Conservation (phyloP, 1,140 invertebrate species). For the Linepithema humile region DNA sequence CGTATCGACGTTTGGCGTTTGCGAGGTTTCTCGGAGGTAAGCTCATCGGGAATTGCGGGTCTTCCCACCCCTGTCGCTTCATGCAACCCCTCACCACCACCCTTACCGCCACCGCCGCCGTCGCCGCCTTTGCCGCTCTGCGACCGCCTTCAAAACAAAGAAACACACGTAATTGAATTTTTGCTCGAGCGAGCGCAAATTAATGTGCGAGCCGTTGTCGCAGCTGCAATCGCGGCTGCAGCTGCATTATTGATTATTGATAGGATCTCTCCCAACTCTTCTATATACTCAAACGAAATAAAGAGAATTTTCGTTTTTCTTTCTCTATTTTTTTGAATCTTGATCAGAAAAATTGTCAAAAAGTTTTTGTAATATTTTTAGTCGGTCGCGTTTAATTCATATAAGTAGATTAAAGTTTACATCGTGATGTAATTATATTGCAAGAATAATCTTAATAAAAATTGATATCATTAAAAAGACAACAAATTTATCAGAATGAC, state of each 20-base stretch:
- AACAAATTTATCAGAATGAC: no score
- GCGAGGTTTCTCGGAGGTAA: conserved; percentile 83
- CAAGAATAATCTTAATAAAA: no score
- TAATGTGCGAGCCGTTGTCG: conserved; percentile 55
- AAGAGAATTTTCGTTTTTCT: background rate
- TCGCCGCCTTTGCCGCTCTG: conserved; percentile 64
- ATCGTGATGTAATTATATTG: no score
- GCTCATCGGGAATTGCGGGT: conserved; percentile 84
- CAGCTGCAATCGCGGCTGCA: conserved; percentile 16
- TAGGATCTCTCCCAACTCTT: background rate
- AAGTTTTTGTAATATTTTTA: background rate
- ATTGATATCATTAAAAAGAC: no score
- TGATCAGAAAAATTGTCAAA: background rate
- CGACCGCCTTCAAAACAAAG: conserved; percentile 81
- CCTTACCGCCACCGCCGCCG: conserved; percentile 62
- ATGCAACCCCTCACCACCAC: conserved; percentile 57
- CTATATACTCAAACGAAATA: background rate
- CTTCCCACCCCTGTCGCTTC: conserved; percentile 82
- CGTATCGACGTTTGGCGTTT: conserved; percentile 84
- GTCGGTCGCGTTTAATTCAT: background rate
- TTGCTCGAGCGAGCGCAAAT: conserved; percentile 63
- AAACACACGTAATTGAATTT: conserved; percentile 83
- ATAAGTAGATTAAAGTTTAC: no score
- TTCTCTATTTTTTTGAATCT: background rate
- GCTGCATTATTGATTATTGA: background rate